A percentile compares a stretch with the other conserved stretches of the same genome.
phyloP scores from a whole-genome alignment of 2,113 vertebrate species.

The Emydocephalus ijimae region DNA sequence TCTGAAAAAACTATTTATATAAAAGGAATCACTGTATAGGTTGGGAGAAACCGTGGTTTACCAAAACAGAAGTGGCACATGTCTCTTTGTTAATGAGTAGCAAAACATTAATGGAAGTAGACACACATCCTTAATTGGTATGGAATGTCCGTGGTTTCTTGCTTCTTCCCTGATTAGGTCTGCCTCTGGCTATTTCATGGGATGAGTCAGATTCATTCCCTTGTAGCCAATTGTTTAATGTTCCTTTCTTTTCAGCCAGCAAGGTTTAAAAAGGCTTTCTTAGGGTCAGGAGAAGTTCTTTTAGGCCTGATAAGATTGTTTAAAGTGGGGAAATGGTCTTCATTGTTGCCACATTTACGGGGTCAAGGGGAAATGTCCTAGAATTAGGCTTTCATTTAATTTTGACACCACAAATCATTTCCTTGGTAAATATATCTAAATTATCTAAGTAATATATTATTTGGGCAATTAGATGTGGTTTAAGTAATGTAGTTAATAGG shows the following conservation, averaged over 20 bases:
- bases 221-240: not conserved
- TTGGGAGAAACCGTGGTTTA: not conserved
- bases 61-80: not conserved
- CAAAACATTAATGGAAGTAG: not conserved
- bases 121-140: not conserved
- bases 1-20: not conserved
- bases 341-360: not conserved
- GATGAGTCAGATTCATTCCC: not conserved
- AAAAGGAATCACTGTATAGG: not conserved
- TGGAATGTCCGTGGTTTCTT: not conserved
- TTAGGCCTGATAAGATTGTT: not conserved
- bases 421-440: not conserved
- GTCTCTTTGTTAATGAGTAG: not conserved
- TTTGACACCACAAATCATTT: not conserved
- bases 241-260: not conserved
- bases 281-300: not conserved
- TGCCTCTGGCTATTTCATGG: not conserved
- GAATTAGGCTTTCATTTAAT: not conserved
- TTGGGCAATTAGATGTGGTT: not conserved
- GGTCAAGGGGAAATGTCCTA: not conserved
- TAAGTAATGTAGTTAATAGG: not conserved
- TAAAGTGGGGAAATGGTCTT: not conserved
- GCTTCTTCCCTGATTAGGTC: not conserved
- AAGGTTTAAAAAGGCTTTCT: not conserved
- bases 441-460: not conserved